Percentiles rank a stretch among this genome's conserved stretches.
phyloP scores from a whole-genome alignment of 2,888 invertebrate genomes.

The Pristionchus fissidentatus region DNA sequence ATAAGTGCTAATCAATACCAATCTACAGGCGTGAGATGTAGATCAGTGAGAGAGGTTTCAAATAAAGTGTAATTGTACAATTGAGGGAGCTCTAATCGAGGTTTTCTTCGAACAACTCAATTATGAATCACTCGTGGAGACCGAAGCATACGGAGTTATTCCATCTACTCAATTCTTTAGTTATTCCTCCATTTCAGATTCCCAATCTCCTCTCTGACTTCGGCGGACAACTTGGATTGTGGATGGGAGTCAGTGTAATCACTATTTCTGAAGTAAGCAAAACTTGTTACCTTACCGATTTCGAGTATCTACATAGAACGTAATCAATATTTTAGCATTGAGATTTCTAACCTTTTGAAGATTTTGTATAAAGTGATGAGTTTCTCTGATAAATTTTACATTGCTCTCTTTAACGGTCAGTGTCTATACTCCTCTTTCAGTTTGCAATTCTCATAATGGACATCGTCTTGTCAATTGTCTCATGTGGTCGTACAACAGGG shows the following conservation, averaged over 20 bases:
- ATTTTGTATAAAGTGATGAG: too few relatives aligned
- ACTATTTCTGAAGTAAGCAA: slow-evolving; percentile 41
- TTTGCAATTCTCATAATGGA: slow-evolving; percentile 26
- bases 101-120: slow-evolving; percentile 74
- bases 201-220: slow-evolving; percentile 72
- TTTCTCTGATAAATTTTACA: neutral
- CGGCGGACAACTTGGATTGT: slow-evolving; percentile 71
- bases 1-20: neutral
- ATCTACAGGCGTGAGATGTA: too few relatives aligned
- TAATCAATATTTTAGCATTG: too few relatives aligned
- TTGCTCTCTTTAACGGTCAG: neutral
- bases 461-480: slow-evolving; percentile 16
- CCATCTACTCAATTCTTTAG: too few relatives aligned
- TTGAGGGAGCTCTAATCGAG: slow-evolving; percentile 67
- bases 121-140: slow-evolving; percentile 70
- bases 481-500: slow-evolving; percentile 7
- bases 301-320: too few relatives aligned
- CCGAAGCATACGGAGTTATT: slow-evolving; percentile 70
- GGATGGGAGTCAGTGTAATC: slow-evolving; percentile 66
- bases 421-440: neutral
- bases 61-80: neutral
- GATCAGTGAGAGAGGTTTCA: neutral
- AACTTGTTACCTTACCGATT: neutral
- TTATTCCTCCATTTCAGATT: slow-evolving; percentile 50
- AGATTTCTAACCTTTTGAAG: too few relatives aligned